phyloP scores from a whole-genome alignment of 1,140 invertebrate genomes.

The Mylabris phalerata region DNA sequence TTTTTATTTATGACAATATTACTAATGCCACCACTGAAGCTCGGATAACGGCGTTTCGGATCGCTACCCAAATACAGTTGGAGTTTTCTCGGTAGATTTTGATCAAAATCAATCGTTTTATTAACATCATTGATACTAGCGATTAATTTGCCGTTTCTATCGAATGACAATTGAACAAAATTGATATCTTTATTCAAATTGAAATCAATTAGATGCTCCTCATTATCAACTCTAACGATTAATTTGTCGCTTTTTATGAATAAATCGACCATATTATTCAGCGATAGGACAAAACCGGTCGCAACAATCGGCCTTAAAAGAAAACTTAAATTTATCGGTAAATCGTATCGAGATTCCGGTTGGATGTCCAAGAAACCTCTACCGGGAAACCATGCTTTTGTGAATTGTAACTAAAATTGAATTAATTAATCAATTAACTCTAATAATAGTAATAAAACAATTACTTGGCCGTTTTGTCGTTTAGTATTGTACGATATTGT shows the following conservation, averaged over 20 bases:
- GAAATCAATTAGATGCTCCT: slow-evolving; percentile 57
- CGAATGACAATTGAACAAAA: no score
- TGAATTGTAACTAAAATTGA: slow-evolving; percentile 17
- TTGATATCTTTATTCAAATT: slow-evolving; percentile 26
- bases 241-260: slow-evolving; percentile 52
- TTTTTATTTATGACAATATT: slow-evolving; percentile 74
- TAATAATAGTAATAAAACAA: not conserved
- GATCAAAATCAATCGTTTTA: not conserved
- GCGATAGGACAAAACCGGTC: slow-evolving; percentile 33
- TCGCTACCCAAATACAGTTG: slow-evolving; percentile 49
- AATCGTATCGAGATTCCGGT: slow-evolving; percentile 43
- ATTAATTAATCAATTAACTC: not conserved
- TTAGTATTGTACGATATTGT: slow-evolving; percentile 16
- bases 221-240: slow-evolving; percentile 57
- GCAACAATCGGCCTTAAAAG: slow-evolving; percentile 8
- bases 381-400: slow-evolving; percentile 18
- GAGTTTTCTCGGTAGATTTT: not conserved
- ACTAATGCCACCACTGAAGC: slow-evolving; percentile 66
- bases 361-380: slow-evolving; percentile 9
- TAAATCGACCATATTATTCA: slow-evolving; percentile 53
- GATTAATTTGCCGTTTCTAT: not conserved
- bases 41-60: slow-evolving; percentile 34
- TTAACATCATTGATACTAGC: not conserved
- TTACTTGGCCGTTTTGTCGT: slow-evolving; percentile 10
- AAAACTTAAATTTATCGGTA: slow-evolving; percentile 45